Base-by-base conservation (phyloP, 2,797 vertebrate species). In the Sebastes vulpes region DNA sequence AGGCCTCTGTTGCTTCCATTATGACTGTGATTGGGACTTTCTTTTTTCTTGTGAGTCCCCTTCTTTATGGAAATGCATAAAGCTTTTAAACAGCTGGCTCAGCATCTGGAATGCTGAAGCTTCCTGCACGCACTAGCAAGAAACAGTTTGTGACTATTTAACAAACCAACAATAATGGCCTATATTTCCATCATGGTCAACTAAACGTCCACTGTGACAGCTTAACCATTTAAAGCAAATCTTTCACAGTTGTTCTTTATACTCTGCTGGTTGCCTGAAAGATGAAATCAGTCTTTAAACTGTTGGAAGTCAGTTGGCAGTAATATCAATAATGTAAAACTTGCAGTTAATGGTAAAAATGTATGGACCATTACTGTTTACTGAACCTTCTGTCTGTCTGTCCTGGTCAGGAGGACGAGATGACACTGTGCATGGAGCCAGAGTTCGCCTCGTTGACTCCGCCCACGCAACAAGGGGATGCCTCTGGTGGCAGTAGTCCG, bases 401-500 rank as follows among this genome's bases (percentile, higher is more conserved):
- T 82, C 59, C 72, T 50, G n/a, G 53, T 65, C 89, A 97, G 96
- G 96, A 99, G 89, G 98, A 98, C 83, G 98, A 99, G 42, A 95
- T 97, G 71, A 97, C 95, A 1, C 95, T 99, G 88, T 98, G 96
- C 90, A 95, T 97, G 94, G 98, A 99, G 94, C 94, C 97, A 72
- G 98, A 99, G 93, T 95, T 97, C 0, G 95, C 97, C 79, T 99
- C 96, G 83, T 83, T 96, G 90, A 96, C 96, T 83, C 98, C 98
- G 38, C 97, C 98, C 78, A 97, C 96, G 54, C 98, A 98, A 82
- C 95, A 97, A 84, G 98, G 98, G 79, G 97, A 99, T 65, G 95
- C 97, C 85, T 96, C 96, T 1, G 96, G 95, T 64, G 97, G 98
- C 90, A 98, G 97, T 93, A 97, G 96, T 92, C 96, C 96, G 1